Conservation (phyloP, 2,888 invertebrate species). For the Theodoxus fluviatilis region DNA sequence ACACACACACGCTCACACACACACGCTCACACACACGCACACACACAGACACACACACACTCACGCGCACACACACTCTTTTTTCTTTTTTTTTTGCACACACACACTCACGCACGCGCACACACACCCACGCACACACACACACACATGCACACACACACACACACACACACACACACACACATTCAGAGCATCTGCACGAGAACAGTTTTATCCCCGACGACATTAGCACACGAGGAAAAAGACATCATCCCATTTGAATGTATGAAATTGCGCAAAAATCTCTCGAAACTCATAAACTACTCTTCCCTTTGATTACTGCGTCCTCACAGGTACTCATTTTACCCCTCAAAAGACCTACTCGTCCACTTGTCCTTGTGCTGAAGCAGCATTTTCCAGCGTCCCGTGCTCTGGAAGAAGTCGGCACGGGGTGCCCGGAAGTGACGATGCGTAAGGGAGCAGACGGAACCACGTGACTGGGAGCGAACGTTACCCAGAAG, state of each 20-base stretch:
- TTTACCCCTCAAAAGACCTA: too few species aligned
- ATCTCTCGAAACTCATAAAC: too few species aligned
- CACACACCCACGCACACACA: slow-evolving; percentile 19
- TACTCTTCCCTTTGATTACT: too few species aligned
- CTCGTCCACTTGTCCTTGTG: slow-evolving; percentile 52
- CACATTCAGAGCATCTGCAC: neutral
- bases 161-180: neutral
- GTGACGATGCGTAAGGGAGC: slow-evolving; percentile 50
- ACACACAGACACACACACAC: neutral
- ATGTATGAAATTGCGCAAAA: too few species aligned
- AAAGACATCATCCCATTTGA: too few species aligned
- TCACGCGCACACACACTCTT: slow-evolving; percentile 9
- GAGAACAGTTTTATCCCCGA: neutral
- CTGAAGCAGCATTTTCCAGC: slow-evolving; percentile 50
- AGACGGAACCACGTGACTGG: too few species aligned
- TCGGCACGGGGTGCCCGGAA: slow-evolving; percentile 55
- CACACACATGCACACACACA: slow-evolving; percentile 1
- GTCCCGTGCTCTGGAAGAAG: slow-evolving; percentile 52
- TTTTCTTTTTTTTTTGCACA: neutral
- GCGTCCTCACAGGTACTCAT: too few species aligned
- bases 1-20: neutral
- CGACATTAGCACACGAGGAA: too few species aligned
- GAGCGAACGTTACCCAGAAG: too few species aligned
- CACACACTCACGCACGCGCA: slow-evolving; percentile 16
- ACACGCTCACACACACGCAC: neutral